Evolutionary conservation across 1,140 invertebrate species (phyloP), one percentile per base, ranked within the genome.

Genomic region (Aplysia californica): DNA sequence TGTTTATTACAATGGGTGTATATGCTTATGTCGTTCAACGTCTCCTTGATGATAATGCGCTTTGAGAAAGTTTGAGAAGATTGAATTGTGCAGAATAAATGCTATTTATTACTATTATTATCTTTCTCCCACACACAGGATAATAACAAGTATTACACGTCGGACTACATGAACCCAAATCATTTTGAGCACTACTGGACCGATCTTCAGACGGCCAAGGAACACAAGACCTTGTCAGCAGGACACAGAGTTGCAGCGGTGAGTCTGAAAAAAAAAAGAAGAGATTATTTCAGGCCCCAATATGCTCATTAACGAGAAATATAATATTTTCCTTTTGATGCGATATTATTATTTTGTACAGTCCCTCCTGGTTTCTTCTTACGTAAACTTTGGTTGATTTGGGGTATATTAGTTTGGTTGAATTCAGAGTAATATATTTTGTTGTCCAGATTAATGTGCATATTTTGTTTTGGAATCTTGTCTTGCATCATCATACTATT

Each of bases 181-280:
- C 58, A 81, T n/a, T 74, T 83, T 0, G 67, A 79, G 31, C 35
- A 67, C 0, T 82, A 84, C 20, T 97, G 96, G 95, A 90, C 94
- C 0, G 92, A 95, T 82, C 91, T 97, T 79, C 91, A 93, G 10
- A 75, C 93, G 77, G 87, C 93, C 0, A 91, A 92, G 50, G 87
- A 92, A 0, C 95, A 96, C 87, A 86, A 91, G 15, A 90, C 96
- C 76, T 90, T 98, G 20, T 97, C 96, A 59, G 91, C 94, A 76
- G 95, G 95, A n/a, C 95, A 98, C 87, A 92, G 96, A 41, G 92
- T 95, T 77, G 96, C 96, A 65, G 95, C 94, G 69, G 95, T 96
- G 91, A 92, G 94, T 93, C 15, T 26, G 10, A 50, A n/a, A 15
- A 50, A 50, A 10, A 50, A 15, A 15, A 50, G 44, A n/a, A 10